These are phyloP conservation scores for Syrrhaptes paradoxus DNA, from an alignment of 2,113 vertebrate species.

Conservation along the genomic window DNA sequence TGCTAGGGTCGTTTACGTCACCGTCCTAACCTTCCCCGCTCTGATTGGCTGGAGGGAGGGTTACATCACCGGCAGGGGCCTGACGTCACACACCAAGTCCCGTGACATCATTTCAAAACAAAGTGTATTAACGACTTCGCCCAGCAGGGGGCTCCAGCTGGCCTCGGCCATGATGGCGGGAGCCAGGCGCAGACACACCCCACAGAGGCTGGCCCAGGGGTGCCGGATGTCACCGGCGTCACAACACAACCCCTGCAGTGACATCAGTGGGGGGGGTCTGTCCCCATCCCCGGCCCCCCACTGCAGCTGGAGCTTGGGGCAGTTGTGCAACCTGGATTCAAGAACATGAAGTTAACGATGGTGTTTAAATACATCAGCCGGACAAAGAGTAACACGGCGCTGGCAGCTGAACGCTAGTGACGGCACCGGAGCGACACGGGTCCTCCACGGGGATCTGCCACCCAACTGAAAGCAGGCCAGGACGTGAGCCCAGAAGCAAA, in stretches of 20 bases:
- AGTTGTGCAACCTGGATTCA: fast-evolving
- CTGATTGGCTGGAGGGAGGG: neutral
- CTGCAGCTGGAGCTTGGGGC: fast-evolving
- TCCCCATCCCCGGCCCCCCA: fast-evolving
- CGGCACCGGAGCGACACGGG: fast-evolving
- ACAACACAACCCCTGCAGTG: no score
- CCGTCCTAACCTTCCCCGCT: neutral
- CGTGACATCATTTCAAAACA: constrained; percentile 45
- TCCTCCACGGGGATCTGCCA: fast-evolving
- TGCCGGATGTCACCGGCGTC: no score
- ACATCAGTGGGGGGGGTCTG: fast-evolving
- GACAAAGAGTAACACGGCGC: fast-evolving
- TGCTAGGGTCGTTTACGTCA: constrained; percentile 60
- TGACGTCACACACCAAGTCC: neutral
- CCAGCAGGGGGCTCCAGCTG: neutral
- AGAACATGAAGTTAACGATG: fast-evolving
- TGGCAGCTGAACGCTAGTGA: fast-evolving
- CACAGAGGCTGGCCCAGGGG: no score
- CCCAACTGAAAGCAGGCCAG: fast-evolving
- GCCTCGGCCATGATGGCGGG: fast-evolving
- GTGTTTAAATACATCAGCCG: fast-evolving
- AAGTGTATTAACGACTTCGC: neutral
- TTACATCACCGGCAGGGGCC: neutral
- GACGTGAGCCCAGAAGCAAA: neutral
- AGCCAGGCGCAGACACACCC: no score